Percentiles rank a stretch among this genome's conserved stretches.
Evolutionary conservation across 2,888 invertebrate species (phyloP).

Genomic region (Odontocolon sp.): DNA sequence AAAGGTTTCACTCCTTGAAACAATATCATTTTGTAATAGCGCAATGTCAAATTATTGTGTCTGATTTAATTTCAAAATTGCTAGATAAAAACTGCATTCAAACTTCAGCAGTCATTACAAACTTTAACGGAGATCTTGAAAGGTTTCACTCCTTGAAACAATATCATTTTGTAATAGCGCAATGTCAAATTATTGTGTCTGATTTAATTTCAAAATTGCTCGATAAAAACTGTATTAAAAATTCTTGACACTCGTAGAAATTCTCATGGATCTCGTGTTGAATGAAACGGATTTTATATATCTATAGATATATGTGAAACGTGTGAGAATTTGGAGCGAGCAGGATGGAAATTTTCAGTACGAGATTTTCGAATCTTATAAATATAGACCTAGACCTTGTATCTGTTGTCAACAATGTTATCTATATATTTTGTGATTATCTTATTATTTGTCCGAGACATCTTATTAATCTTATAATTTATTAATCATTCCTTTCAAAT

Average conservation of each 20-base stretch:
- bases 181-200: too few species aligned
- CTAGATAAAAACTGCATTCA: not conserved
- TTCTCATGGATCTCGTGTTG: too few species aligned
- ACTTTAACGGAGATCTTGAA: not conserved
- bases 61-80: not conserved
- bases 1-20: not conserved
- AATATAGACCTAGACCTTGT: not conserved
- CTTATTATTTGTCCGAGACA: not conserved
- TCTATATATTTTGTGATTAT: slow-evolving; percentile 7
- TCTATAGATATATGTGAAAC: too few species aligned
- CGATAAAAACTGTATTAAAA: not conserved
- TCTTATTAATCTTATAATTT: slow-evolving; percentile 6
- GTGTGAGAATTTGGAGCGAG: too few species aligned
- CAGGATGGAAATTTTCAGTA: too few species aligned
- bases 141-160: too few species aligned
- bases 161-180: too few species aligned
- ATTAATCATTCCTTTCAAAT: too few species aligned
- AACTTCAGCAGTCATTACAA: slow-evolving; percentile 21
- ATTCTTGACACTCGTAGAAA: not conserved
- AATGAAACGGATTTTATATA: too few species aligned
- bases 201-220: not conserved
- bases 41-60: too few species aligned
- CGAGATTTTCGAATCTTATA: too few species aligned
- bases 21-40: too few species aligned
- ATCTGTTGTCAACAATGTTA: not conserved